phyloP scores from a whole-genome alignment of 2,113 vertebrate species.

The Pluvianellus socialis region DNA sequence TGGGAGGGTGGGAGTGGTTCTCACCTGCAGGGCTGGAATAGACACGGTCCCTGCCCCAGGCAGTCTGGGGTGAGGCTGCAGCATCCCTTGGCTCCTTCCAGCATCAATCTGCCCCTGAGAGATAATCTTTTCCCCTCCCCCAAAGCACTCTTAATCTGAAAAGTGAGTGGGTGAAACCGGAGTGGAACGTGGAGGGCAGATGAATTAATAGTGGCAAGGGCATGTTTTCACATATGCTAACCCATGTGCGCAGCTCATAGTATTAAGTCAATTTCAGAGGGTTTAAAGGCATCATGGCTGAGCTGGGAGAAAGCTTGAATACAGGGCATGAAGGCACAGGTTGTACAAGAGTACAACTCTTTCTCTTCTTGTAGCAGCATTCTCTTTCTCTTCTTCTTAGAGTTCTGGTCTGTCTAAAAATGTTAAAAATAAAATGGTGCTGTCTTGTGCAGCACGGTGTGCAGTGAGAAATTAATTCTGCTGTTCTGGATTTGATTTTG shows the following conservation, averaged over 20 bases:
- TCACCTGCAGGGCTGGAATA: not conserved
- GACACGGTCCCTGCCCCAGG: not conserved
- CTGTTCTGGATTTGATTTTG: not conserved
- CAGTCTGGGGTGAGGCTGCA: not conserved
- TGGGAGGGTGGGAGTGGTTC: not conserved
- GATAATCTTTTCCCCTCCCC: not conserved
- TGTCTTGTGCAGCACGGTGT: not conserved
- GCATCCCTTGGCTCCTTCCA: slow-evolving; percentile 22
- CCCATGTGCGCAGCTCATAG: not conserved
- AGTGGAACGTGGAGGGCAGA: not conserved
- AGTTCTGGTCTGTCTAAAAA: not conserved
- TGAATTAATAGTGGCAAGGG: slow-evolving; percentile 28
- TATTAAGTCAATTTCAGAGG: slow-evolving; percentile 13
- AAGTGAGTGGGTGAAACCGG: slow-evolving; percentile 7
- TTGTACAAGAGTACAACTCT: not conserved
- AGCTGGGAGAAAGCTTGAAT: not conserved
- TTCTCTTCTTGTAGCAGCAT: not conserved
- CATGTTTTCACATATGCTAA: slow-evolving; percentile 31
- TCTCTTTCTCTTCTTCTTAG: not conserved
- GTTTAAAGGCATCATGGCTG: not conserved
- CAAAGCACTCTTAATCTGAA: slow-evolving; percentile 22
- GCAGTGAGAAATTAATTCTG: slow-evolving; percentile 1
- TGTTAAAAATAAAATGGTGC: not conserved
- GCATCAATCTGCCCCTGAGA: slow-evolving; percentile 2
- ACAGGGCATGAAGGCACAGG: not conserved